Percentiles rank a stretch among this genome's conserved stretches.
These are phyloP conservation scores for Phortica okadai DNA, from an alignment of 2,888 invertebrate species.

Conservation along the genomic window DNA sequence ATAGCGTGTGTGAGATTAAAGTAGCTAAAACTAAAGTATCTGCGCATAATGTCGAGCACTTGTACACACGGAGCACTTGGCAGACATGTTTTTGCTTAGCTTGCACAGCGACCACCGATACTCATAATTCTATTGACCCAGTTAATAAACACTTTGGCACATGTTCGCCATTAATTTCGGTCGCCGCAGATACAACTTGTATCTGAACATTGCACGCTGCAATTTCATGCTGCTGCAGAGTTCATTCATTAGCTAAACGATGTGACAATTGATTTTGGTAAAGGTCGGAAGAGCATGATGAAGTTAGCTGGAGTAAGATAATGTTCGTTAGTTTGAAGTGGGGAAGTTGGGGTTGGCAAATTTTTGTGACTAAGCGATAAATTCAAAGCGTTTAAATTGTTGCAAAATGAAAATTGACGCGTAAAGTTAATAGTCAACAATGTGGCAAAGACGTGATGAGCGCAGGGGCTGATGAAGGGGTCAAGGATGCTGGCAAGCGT, in stretches of 20 bases:
- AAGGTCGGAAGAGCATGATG: too few species aligned
- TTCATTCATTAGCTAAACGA: too few species aligned
- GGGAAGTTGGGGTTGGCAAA: background rate
- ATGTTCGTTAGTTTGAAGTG: too few species aligned
- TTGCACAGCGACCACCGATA: background rate
- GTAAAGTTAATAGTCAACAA: background rate
- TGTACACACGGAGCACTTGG: background rate
- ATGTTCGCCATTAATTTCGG: background rate
- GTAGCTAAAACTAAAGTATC: background rate
- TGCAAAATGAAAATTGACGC: background rate
- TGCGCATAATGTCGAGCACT: background rate
- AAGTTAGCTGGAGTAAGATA: too few species aligned
- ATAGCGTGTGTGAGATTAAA: background rate
- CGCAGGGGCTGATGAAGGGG: too few species aligned
- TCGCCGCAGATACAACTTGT: background rate
- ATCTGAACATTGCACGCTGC: background rate
- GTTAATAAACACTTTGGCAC: constrained; percentile 14
- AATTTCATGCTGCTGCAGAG: too few species aligned
- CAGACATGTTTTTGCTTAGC: background rate
- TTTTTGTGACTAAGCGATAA: background rate
- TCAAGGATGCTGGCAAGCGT: background rate
- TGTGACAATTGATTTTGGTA: too few species aligned
- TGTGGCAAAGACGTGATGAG: background rate
- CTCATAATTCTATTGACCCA: constrained; percentile 27
- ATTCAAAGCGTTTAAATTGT: background rate